Conservation (phyloP, 2,888 invertebrate genomes). For the Stictocephala bisonia region DNA sequence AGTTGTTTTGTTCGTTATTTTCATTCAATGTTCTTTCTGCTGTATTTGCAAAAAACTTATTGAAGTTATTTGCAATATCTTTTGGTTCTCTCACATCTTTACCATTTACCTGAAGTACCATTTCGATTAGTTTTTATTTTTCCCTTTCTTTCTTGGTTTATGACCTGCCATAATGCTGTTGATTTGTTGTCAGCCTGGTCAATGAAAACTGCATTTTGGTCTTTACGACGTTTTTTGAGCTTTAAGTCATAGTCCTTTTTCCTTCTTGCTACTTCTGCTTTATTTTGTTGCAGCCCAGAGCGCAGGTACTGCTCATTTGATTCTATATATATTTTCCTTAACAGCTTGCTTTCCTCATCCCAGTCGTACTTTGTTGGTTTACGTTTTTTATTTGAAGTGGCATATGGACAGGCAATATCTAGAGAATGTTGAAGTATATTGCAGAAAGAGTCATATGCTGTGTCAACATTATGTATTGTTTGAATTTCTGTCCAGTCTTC, state of each 20-base stretch:
- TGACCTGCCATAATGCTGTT: neutral
- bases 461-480: no score
- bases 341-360: neutral
- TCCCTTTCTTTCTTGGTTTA: neutral
- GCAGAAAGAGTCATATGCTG: no score
- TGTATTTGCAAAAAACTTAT: no score
- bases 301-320: neutral
- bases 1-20: no score
- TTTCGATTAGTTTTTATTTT: neutral
- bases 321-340: neutral
- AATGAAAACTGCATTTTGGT: neutral
- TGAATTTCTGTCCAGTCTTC: no score
- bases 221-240: neutral
- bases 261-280: neutral
- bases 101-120: no score
- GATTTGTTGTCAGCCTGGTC: neutral
- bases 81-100: no score
- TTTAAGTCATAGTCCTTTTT: neutral
- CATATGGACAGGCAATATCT: no score
- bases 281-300: neutral
- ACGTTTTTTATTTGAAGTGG: no score
- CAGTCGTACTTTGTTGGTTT: neutral
- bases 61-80: no score
- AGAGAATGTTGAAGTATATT: no score
- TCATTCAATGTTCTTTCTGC: no score